Evolutionary conservation across 2,888 invertebrate genomes (phyloP).

Genomic region (Ischnura elegans): DNA sequence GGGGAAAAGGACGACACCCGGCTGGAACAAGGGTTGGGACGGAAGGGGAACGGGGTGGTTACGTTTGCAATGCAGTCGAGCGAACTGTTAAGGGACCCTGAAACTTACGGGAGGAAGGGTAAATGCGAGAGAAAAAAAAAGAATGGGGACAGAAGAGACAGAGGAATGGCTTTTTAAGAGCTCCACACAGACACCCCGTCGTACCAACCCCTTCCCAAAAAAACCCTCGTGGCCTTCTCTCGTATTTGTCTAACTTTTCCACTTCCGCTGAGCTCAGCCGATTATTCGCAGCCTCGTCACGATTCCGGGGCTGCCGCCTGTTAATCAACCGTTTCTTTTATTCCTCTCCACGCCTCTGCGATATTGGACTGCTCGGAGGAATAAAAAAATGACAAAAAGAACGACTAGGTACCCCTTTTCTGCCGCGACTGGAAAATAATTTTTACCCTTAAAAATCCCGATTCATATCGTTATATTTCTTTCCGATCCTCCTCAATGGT

Average conservation of each 20-base stretch:
- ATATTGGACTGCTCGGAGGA: constrained; percentile 40
- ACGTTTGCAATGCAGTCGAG: neutral
- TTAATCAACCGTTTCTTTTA: constrained; percentile 65
- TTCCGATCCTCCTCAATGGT: neutral
- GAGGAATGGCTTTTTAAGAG: constrained; percentile 56
- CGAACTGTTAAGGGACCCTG: neutral
- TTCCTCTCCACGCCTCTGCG: constrained; percentile 52
- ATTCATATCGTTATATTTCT: neutral
- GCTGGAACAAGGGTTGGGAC: neutral
- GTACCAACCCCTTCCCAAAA: neutral
- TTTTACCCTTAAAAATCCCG: neutral
- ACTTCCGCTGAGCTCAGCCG: constrained; percentile 67
- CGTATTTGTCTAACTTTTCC: constrained; percentile 57
- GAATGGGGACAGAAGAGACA: neutral
- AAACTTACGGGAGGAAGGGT: neutral
- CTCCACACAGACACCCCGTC: neutral
- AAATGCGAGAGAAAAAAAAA: neutral
- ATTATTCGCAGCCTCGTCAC: constrained; percentile 59
- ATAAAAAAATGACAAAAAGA: constrained; percentile 7
- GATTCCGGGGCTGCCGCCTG: constrained; percentile 20
- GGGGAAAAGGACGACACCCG: constrained; percentile 37
- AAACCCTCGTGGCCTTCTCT: neutral
- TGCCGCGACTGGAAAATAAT: neutral
- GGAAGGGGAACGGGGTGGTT: neutral
- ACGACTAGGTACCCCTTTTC: neutral